Base-by-base conservation (phyloP, 1,140 invertebrate genomes). In the Drosophila novamexicana region DNA sequence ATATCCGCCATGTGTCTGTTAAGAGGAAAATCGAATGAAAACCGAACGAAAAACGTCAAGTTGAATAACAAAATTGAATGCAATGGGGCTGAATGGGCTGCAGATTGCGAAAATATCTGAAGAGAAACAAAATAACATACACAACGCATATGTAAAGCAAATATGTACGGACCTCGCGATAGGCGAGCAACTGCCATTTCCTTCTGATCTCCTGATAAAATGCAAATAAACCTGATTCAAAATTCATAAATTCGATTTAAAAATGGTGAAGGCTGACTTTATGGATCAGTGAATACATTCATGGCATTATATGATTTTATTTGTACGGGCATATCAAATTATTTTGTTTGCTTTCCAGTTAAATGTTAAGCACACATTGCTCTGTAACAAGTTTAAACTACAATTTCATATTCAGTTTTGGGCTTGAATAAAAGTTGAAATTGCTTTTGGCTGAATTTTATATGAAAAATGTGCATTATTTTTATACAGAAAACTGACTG, bases 41-140 rank as follows among this genome's bases (percentile, higher is more conserved):
- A 73, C 7, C 37, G 44, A 39, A 42, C 18, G 56, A 53, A 58
- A 61, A 76, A 40, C 49, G 77, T 75, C 61, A 67, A 72, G 42
- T 29, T 29, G 58, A 75, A 72, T 64, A 40, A 22, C 9, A 6
- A 54, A 80, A 70, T 84, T 67, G 29, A 58, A 63, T 73, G 56
- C 32, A 71, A 54, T 32, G 32, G 12, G 6, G 8, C 12, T 5
- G 22, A 5, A 29, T 6, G 32, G 16, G 12, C 12, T 32, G 14
- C 2, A 54, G n/a, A 29, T 29, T 37, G 8, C 7, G 32, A 8
- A 37, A n/a, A 58, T 53, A 53, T 66, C 32, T 40, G 40, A 53
- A 59, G 49, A 29, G 61, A 68, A 68, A 52, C n/a, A 44, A 16
- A 65, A 16, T 44, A 16, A 54, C 1, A 4, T 16, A 34, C 29